Percentiles rank a stretch among this genome's conserved stretches.
Evolutionary conservation across 2,113 vertebrate species (phyloP).

Genomic region (Nibea coibor): DNA sequence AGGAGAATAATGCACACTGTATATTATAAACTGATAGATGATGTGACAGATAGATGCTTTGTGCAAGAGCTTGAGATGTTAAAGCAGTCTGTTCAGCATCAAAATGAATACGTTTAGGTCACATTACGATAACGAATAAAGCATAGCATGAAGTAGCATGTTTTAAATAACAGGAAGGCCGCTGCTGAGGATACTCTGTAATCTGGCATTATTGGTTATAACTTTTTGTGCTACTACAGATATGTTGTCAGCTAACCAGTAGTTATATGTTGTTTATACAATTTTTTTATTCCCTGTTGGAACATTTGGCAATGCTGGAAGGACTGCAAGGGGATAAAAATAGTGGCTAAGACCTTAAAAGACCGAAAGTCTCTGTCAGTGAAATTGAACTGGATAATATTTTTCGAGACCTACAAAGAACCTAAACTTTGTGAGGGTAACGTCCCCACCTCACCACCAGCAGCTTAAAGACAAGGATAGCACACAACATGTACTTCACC

Average conservation of each 20-base stretch:
- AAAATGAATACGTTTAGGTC: neutral
- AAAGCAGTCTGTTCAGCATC: neutral
- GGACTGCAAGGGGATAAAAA: neutral
- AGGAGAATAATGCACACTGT: neutral
- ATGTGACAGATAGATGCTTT: neutral
- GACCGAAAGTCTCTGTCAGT: neutral
- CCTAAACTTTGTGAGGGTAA: neutral
- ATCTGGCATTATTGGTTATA: neutral
- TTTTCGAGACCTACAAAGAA: slow-evolving; percentile 1
- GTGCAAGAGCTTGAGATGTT: neutral
- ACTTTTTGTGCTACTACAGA: neutral
- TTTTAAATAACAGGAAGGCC: neutral
- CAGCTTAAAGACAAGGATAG: slow-evolving; percentile 19
- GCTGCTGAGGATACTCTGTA: neutral
- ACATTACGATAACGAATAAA: neutral
- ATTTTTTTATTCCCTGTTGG: neutral
- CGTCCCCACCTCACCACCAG: neutral
- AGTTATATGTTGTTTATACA: neutral
- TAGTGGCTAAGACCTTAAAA: neutral
- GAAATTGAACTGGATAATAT: neutral
- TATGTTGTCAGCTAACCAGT: neutral
- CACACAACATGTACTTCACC: slow-evolving; percentile 13
- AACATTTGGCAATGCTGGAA: neutral
- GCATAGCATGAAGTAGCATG: neutral
- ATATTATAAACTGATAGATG: slow-evolving; percentile 6